A percentile compares a stretch with the other conserved stretches of the same genome.
Conservation (phyloP, 1,140 invertebrate species). For the Microplitis mediator region DNA sequence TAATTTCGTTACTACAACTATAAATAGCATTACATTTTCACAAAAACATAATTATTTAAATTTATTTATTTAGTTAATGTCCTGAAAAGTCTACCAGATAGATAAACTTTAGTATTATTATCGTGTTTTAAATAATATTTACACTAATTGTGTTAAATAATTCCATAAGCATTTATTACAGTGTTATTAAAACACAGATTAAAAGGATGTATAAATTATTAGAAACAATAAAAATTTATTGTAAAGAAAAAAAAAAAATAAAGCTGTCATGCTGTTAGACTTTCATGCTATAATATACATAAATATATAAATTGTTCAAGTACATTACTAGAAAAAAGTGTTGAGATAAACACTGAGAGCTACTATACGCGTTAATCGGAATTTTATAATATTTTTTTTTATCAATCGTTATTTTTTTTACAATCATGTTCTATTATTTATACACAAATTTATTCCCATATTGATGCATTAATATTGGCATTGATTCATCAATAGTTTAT, state of each 20-base stretch:
- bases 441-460: no score
- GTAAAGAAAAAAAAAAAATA: neutral
- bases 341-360: neutral
- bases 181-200: neutral
- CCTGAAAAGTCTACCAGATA: constrained; percentile 51
- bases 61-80: constrained; percentile 15
- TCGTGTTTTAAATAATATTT: constrained; percentile 26
- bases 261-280: constrained; percentile 59
- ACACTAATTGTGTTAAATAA: constrained; percentile 1
- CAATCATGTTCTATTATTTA: no score
- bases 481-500: no score
- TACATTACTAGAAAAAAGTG: neutral
- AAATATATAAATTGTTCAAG: neutral
- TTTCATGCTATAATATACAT: neutral
- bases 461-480: no score
- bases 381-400: neutral
- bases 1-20: neutral
- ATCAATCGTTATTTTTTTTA: neutral
- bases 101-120: constrained; percentile 23
- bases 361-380: neutral
- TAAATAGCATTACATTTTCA: neutral
- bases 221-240: neutral
- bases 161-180: constrained; percentile 21
- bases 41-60: neutral
- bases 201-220: neutral